Evolutionary conservation across 64 coral and sea anemone genomes (phyloP).

Genomic region (Astreopora myriophthalma): DNA sequence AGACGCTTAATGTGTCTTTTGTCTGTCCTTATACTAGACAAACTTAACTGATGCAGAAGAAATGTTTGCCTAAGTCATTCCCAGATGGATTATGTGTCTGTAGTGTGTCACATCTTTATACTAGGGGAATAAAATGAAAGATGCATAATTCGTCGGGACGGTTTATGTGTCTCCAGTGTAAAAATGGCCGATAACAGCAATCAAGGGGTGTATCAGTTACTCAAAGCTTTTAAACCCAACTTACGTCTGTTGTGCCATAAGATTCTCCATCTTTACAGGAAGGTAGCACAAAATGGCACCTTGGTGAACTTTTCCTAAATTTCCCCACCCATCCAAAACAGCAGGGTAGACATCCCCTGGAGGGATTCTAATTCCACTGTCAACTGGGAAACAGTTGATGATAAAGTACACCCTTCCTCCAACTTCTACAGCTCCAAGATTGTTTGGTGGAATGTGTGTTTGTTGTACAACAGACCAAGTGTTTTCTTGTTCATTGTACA

Average conservation of each 20-base stretch:
- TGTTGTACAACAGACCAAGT: conserved; percentile 5
- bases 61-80: too few relatives aligned
- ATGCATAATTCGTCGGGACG: too few relatives aligned
- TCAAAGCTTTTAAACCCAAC: background rate
- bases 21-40: too few relatives aligned
- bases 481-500: background rate
- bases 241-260: background rate
- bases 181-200: too few relatives aligned
- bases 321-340: conserved; percentile 24
- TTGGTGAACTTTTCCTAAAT: background rate
- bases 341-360: conserved; percentile 43
- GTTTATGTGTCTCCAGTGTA: too few relatives aligned
- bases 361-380: conserved; percentile 57
- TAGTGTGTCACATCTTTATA: too few relatives aligned
- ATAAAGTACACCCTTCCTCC: conserved; percentile 47
- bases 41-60: too few relatives aligned
- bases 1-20: too few relatives aligned
- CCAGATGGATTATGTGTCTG: too few relatives aligned
- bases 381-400: conserved; percentile 6
- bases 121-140: too few relatives aligned
- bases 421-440: conserved; percentile 28
- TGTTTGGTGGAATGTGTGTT: conserved; percentile 43
- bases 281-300: background rate
- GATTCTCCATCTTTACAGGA: background rate
- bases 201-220: too few relatives aligned